Evolutionary conservation across 2,113 vertebrate species (phyloP), one percentile per base, ranked within the genome.

Genomic region (Syngnathus floridae): DNA sequence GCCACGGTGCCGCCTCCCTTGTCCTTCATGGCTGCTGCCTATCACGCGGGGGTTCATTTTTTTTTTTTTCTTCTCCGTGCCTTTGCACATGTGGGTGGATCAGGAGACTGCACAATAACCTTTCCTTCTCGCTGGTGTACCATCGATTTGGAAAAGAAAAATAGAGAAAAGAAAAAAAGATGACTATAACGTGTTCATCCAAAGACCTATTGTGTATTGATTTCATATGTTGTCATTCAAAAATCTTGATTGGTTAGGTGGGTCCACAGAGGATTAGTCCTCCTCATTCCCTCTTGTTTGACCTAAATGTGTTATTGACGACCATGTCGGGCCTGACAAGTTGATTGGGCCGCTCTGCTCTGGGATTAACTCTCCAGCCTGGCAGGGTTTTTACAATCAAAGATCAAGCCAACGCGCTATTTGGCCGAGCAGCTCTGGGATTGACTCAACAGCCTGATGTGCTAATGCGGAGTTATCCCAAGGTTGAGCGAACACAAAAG

Each of bases 61-160:
- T 31, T 31, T 31, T 31, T 31, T 31, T 26, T 26, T 26, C n/a
- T 71, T 76, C 75, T 76, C 69, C 73, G 71, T 79, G 81, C 80
- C 80, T 78, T 78, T 83, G 83, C 82, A 77, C 76, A 77, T 82
- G 86, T 87, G 82, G 86, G 83, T 81, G 87, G 84, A 84, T 87
- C 79, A 75, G 79, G 81, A 81, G 84, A 82, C 86, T 86, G 84
- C 86, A 83, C 83, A 85, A 67, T 86, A 85, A 86, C 87, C 84
- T 81, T 81, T 77, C 75, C 57, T 16, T 58, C 72, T 74, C 72
- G 77, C 69, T 67, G 59, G 74, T 75, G 75, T 80, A 68, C 72
- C 59, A 73, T 66, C 43, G 35, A 69, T 60, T 60, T 59, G 2
- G 10, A n/a, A 60, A 35, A 31, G 5, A 14, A 55, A 22, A 31